phyloP scores from a whole-genome alignment of 2,113 vertebrate species.

The Cyprinodon brontotheroides region DNA sequence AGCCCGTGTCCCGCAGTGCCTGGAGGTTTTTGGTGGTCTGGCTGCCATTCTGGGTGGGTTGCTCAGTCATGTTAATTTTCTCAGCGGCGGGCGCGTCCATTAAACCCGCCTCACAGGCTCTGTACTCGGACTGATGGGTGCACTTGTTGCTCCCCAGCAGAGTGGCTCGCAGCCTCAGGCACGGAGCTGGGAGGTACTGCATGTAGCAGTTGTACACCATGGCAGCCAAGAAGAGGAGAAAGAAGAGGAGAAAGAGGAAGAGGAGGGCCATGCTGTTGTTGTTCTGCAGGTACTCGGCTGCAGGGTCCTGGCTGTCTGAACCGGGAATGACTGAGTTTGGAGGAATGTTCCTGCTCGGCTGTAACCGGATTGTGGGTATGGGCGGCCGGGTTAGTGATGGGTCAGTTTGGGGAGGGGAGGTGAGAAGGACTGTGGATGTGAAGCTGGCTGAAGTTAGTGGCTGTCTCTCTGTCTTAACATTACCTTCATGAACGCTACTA shows the following conservation, averaged over 20 bases:
- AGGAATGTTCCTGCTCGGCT: conserved; percentile 56
- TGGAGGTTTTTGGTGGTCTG: conserved; percentile 72
- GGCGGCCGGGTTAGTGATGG: conserved; percentile 77
- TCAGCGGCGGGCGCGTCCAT: conserved; percentile 82
- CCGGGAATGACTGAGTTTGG: conserved; percentile 74
- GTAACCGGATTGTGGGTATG: conserved; percentile 63
- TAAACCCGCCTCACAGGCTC: conserved; percentile 86
- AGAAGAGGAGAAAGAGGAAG: conserved; percentile 91
- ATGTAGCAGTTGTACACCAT: conserved; percentile 95
- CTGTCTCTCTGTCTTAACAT: conserved; percentile 63
- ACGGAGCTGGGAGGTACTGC: conserved; percentile 90
- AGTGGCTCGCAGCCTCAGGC: conserved; percentile 86
- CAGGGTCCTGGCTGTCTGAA: conserved; percentile 75
- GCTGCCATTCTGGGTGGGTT: conserved; percentile 80
- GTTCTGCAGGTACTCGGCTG: conserved; percentile 85
- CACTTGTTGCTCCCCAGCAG: conserved; percentile 87
- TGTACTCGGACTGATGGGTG: conserved; percentile 80
- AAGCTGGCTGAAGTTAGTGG: conserved; percentile 72
- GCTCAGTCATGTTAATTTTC: conserved; percentile 78
- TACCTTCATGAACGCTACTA: conserved; percentile 73
- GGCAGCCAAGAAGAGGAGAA: conserved; percentile 86
- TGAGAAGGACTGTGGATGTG: conserved; percentile 53
- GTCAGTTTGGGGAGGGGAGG: conserved; percentile 67
- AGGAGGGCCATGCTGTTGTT: conserved; percentile 88
- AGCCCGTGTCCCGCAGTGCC: conserved; percentile 88